Base-by-base conservation (phyloP, 37 sponge, comb jelly and placozoan species). In the Haliclona indistincta region DNA sequence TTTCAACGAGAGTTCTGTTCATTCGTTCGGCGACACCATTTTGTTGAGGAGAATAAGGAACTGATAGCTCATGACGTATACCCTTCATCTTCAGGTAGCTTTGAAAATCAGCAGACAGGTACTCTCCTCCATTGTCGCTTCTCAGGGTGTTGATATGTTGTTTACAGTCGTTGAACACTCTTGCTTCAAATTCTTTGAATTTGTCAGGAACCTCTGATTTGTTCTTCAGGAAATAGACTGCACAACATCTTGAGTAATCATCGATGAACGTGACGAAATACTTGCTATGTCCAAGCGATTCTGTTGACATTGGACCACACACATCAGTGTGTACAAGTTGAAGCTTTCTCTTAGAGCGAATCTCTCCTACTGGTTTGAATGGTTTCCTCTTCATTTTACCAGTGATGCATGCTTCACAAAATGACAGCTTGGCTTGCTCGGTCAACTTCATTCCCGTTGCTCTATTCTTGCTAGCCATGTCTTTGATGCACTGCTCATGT, bases 261-360 rank as follows among this genome's bases (percentile, higher is more conserved):
- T 54, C 73, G 8, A 71, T 71, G 23, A 71, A 45, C 26, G 73
- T 71, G 17, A 71, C 54, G n/a, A 71, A 71, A 29, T 71, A 71
- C 26, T 45, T 71, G 37, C n/a, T 8, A 11, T 54, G 54, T 7
- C 73, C 73, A 15, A 71, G 8, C 17, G 54, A 71, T 25, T 71
- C 73, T n/a, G n/a, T n/a, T 19, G 73, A 41, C 73, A 71, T 71
- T 34, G 73, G 73, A 53, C 73, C 73, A 34, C 67, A 66, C 8
- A 66, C 67, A 32, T 66, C 67, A 66, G 37, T 66, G 43, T 66
- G 67, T 8, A 66, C n/a, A 4, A 66, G 38, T 32, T 66, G 29
- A 17, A 66, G 7, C 40, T 66, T 66, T 22, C 25, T 58, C 25
- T 11, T 8, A n/a, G 60, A 58, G 23, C 26, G 23, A 25, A n/a